Base-by-base conservation (phyloP, 2,888 invertebrate genomes). In the Pheosia gnoma region DNA sequence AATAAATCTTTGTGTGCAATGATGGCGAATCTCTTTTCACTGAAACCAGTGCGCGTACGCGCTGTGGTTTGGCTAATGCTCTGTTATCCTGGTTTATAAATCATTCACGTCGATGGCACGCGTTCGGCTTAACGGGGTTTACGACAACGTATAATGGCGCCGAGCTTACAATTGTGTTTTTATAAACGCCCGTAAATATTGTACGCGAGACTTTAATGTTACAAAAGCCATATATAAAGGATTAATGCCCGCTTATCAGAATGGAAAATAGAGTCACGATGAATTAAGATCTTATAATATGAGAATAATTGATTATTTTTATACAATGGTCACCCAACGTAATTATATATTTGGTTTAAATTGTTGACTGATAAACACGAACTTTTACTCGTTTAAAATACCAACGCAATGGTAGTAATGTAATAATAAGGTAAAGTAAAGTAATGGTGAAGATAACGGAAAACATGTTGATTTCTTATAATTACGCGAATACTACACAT, bases 81-180 rank as follows among this genome's bases (percentile, higher is more conserved):
- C 74, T 80, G 84, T 85, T 86, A 85, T 82, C 82, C 85, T 75
- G 83, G 82, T 86, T 85, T 86, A 88, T 91, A 90, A 91, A 91
- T 91, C 90, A 90, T 89, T 85, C 83, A 80, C 81, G 85, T 88
- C 89, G 87, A 89, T 87, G 79, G 80, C 85, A 80, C 77, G 78
- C 76, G 76, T 79, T 73, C 71, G 78, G 77, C 75, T 77, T 75
- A 74, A 75, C 72, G 59, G 70, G 75, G 70, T 71, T 73, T 72
- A 67, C 59, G 59, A 78, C 59, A 60, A 72, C 60, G 68, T 68
- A 62, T 70, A 74, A 75, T 77, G 76, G 70, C 66, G 65, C 58
- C 54, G 59, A 59, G 68, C 62, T 72, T 74, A 74, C 80, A 82
- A 82, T 80, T 72, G 77, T 75, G 78, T 78, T 80, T 81, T 79